phyloP scores from a whole-genome alignment of 2,113 vertebrate genomes.

The Antennarius striatus region DNA sequence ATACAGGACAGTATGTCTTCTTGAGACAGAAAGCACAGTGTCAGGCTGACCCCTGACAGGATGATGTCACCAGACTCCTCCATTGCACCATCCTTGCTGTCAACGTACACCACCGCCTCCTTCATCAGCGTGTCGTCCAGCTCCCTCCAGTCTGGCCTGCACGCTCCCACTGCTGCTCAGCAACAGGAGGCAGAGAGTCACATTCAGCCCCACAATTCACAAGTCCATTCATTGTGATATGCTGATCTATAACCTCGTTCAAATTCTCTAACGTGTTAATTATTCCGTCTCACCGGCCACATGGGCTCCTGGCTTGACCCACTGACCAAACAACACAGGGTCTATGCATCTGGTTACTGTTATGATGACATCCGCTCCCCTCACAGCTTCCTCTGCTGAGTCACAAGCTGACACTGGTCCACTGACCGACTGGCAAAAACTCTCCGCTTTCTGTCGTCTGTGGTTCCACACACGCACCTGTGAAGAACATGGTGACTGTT shows the following conservation, averaged over 20 bases:
- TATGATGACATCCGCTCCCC: slow-evolving; percentile 89
- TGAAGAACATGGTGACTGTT: neutral
- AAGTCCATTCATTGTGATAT: too few relatives aligned
- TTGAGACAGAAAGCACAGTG: neutral
- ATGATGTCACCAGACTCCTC: slow-evolving; percentile 91
- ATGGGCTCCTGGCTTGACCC: slow-evolving; percentile 95
- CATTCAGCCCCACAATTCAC: too few relatives aligned
- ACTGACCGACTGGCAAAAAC: slow-evolving; percentile 72
- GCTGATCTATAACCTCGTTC: too few relatives aligned
- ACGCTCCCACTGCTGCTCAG: slow-evolving; percentile 88
- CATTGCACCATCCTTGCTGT: slow-evolving; percentile 88
- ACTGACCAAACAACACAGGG: slow-evolving; percentile 87
- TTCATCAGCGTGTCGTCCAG: slow-evolving; percentile 89
- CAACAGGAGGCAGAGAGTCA: slow-evolving; percentile 4
- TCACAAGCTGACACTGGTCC: slow-evolving; percentile 80
- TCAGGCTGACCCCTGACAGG: slow-evolving; percentile 84
- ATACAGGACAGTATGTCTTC: too few relatives aligned
- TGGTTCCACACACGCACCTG: slow-evolving; percentile 92
- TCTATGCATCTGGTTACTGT: slow-evolving; percentile 88
- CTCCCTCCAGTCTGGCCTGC: slow-evolving; percentile 92
- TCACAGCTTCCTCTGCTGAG: slow-evolving; percentile 86
- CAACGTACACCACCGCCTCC: slow-evolving; percentile 86
- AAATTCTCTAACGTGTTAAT: too few relatives aligned
- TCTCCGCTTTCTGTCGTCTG: slow-evolving; percentile 73
- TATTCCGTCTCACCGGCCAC: slow-evolving; percentile 84